Conservation (phyloP, 2,888 invertebrate genomes). For the Biston betularia region DNA sequence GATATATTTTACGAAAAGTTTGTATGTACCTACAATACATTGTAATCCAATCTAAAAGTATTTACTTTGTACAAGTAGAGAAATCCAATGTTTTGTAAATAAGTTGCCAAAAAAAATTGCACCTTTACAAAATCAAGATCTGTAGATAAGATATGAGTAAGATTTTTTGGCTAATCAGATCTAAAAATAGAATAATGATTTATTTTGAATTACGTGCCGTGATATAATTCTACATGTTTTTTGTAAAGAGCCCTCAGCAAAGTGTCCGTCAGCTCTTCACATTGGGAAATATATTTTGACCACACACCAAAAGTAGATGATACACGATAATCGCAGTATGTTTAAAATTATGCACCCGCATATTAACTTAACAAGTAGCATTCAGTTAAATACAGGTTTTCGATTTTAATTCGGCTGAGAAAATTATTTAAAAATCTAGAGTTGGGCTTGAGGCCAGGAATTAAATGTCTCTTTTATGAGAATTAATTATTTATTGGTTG, state of each 20-base stretch:
- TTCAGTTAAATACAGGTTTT: slow-evolving; percentile 44
- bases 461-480: slow-evolving; percentile 24
- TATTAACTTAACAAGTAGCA: slow-evolving; percentile 45
- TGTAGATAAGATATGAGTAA: no score
- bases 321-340: slow-evolving; percentile 41
- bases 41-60: no score
- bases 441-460: slow-evolving; percentile 13
- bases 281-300: slow-evolving; percentile 35
- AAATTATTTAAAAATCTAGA: slow-evolving; percentile 40
- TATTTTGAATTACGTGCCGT: no score
- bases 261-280: slow-evolving; percentile 9
- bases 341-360: slow-evolving; percentile 43
- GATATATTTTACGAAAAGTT: no score
- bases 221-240: neutral
- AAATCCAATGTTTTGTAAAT: no score
- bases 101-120: no score
- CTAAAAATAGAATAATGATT: no score
- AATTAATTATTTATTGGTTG: slow-evolving; percentile 11
- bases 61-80: neutral
- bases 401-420: slow-evolving; percentile 32
- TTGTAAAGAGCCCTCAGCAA: neutral
- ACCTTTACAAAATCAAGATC: no score
- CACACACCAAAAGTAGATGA: slow-evolving; percentile 42
- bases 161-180: no score
- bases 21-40: no score